Evolutionary conservation across 2,113 vertebrate genomes (phyloP).

Genomic region (Etia nguti): DNA sequence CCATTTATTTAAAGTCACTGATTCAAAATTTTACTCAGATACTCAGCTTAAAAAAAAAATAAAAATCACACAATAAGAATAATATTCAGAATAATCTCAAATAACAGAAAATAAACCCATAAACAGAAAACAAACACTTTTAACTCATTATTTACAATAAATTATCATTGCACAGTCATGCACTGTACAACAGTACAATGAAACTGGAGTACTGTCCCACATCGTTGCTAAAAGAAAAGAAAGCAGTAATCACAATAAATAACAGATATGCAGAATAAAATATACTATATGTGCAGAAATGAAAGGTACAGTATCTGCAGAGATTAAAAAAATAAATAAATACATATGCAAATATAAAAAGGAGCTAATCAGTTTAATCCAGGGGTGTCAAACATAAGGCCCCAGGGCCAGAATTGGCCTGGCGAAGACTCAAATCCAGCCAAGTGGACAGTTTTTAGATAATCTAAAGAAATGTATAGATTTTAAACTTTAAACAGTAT

Average conservation of each 20-base stretch:
- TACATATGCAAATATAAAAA: fast-evolving
- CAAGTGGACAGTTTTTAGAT: background rate
- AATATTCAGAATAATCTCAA: background rate
- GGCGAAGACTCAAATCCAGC: background rate
- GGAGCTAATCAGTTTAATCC: background rate
- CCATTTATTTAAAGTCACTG: background rate
- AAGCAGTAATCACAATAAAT: fast-evolving
- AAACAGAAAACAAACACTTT: background rate
- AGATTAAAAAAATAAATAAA: background rate
- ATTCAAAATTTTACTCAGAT: background rate
- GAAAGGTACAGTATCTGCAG: background rate
- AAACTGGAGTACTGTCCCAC: background rate
- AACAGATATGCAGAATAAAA: background rate
- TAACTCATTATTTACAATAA: background rate
- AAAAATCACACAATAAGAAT: background rate
- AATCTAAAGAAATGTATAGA: background rate
- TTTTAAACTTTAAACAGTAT: background rate
- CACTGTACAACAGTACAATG: background rate
- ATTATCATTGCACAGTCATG: background rate
- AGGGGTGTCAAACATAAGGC: background rate
- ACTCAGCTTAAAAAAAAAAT: background rate
- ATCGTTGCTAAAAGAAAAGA: background rate
- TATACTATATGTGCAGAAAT: background rate
- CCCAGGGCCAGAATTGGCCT: background rate
- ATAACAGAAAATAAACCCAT: background rate